Evolutionary conservation across 2,113 vertebrate genomes (phyloP), one percentile per base, ranked within the genome.

Genomic region (Pelvicachromis taeniatus): DNA sequence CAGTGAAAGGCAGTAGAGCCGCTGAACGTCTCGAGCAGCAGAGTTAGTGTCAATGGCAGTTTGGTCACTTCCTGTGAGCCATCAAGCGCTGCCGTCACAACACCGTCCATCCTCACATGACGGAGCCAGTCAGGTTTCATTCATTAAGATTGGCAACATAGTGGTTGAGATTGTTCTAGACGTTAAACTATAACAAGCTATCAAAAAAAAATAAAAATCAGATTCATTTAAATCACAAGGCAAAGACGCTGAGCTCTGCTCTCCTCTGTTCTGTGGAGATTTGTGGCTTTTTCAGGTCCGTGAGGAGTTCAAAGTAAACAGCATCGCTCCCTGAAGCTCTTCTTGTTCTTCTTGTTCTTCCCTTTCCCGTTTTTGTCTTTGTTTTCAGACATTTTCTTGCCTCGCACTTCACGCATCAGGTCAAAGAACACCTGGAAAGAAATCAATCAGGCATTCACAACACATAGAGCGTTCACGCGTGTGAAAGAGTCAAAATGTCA

Each of bases 331-430:
- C 96, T 98, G 95, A 99, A 97, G 92, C 97, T 98, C 93, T 98
- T 99, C 95, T 96, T 96, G 95, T 98, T 99, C 93, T 96, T 99
- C 96, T 98, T 98, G 94, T 97, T 96, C 92, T 98, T 99, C 91
- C 98, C 98, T 95, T 99, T 98, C 73, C 98, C 98, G 19, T 98
- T 99, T 95, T 98, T 99, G 95, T 99, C 97, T 94, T 99, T 99
- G 94, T 98, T 99, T 96, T 99, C 98, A 4, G 97, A 97, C 97
- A 99, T 97, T 95, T 99, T 99, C 96, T 99, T 99, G 86, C 97
- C 96, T 93, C 98, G 96, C 84, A 99, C 97, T 94, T 99, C 98
- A 85, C 98, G 97, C 99, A 99, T 99, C 87, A 99, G 96, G 93
- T 99, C 99, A 95, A 99, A 99, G 94, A 99, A 99, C 21, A 99